These are phyloP conservation scores for Puffinus mauretanicus DNA, from an alignment of 2,113 vertebrate genomes.

Conservation along the genomic window DNA sequence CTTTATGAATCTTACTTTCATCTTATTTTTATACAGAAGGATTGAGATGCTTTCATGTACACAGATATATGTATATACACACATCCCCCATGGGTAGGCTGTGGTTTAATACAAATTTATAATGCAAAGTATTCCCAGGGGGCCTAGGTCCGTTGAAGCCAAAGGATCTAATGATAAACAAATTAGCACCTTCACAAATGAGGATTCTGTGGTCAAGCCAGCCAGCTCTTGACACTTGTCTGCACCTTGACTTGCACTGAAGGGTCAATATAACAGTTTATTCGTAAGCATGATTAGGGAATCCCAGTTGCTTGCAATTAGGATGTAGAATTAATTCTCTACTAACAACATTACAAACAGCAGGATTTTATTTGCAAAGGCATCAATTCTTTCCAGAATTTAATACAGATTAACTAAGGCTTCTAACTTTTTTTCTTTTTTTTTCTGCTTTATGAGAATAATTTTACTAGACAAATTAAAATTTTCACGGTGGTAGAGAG, in stretches of 20 bases:
- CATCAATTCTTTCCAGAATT: not conserved
- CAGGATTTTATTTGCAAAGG: not conserved
- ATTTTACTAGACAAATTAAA: not conserved
- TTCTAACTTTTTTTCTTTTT: not conserved
- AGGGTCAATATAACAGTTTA: not conserved
- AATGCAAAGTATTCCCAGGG: not conserved
- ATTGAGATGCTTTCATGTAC: not conserved
- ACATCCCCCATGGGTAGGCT: not conserved
- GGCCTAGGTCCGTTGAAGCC: not conserved
- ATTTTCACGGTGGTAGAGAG: not conserved
- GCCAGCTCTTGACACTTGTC: not conserved
- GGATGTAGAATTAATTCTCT: not conserved
- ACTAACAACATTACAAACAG: not conserved
- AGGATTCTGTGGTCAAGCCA: not conserved
- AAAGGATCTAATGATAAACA: not conserved
- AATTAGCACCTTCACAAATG: not conserved
- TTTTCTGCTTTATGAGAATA: not conserved
- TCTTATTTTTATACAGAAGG: not conserved
- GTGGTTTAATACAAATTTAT: not conserved
- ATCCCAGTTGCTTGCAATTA: not conserved
- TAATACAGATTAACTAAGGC: not conserved
- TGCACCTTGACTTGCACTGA: not conserved
- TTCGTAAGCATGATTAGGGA: not conserved
- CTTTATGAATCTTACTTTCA: not conserved
- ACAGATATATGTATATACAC: not conserved